Base-by-base conservation (phyloP, 2,888 invertebrate species). In the Drosophila paracracens region DNA sequence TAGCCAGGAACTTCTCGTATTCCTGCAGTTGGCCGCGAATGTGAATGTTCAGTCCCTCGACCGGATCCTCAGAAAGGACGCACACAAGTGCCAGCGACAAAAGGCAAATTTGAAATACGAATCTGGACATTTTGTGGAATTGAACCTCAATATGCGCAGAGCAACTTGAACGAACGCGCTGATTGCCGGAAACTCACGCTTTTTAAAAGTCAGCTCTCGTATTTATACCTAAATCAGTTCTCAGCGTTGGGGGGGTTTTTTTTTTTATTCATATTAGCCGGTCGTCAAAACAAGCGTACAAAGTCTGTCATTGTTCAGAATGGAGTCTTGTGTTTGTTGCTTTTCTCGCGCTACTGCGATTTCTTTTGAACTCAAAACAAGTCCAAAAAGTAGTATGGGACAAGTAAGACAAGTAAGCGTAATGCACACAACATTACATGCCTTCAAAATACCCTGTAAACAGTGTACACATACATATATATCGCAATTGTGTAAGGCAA, bases 1-100 rank as follows among this genome's bases (percentile, higher is more conserved):
- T 68, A 46, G 74, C 67, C 4, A 79, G 66, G 61, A 90, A 82
- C 16, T 73, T 74, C 36, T 81, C 79, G 60, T 84, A 91, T 16
- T 78, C 72, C 31, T 75, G 79, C 29, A 91, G 72, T 35, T 90
- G 88, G 29, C 78, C 79, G 21, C 91, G 91, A 7, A 91, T 83
- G 46, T 87, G 80, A 16, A 65, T 67, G 38, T 91, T 82, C 13
- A 90, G 43, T 18, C 75, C 83, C 52, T 91, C 91, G 16, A 70
- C 76, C n/a, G 82, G 68, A 62, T 76, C 76, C 50, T 71, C 59
- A 36, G 85, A 83, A 21, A 65, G 38, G 13, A 74, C 74, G 46
- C 83, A 69, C 79, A 70, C 76, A 33, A 79, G 79, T 18, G 73
- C 79, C 36, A 88, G 70, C 57, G 82, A 74, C 50, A 90, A 31